A percentile compares a stretch with the other conserved stretches of the same genome.
phyloP scores from a whole-genome alignment of 2,797 vertebrate species.

The Sebastes miniatus region DNA sequence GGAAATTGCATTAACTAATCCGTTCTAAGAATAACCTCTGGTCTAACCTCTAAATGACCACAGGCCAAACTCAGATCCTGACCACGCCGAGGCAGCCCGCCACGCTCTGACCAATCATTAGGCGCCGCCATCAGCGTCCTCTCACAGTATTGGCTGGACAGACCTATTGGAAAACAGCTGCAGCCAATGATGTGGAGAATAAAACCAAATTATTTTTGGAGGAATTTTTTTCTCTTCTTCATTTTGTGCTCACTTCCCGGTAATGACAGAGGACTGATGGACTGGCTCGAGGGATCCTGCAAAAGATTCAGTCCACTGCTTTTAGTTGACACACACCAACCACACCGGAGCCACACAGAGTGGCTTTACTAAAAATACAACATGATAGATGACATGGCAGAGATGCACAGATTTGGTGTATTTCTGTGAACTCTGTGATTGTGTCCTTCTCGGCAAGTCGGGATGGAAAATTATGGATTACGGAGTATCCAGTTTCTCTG shows the following conservation, averaged over 20 bases:
- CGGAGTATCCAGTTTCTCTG: conserved; percentile 11
- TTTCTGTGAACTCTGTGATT: conserved; percentile 54
- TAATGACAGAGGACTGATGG: conserved; percentile 73
- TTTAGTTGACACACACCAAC: conserved; percentile 58
- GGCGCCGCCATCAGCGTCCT: conserved; percentile 21
- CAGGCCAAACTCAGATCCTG: conserved; percentile 52
- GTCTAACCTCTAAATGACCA: conserved; percentile 66
- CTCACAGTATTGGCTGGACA: conserved; percentile 43
- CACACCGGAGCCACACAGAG: conserved; percentile 55
- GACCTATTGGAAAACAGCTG: conserved; percentile 53
- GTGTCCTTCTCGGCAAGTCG: conserved; percentile 7
- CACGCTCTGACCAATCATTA: conserved; percentile 63
- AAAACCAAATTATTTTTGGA: conserved; percentile 68
- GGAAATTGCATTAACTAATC: conserved; percentile 65
- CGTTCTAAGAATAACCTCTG: conserved; percentile 69
- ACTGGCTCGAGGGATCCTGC: conserved; percentile 52
- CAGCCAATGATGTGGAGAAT: conserved; percentile 58
- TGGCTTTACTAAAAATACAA: conserved; percentile 62
- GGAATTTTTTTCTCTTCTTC: conserved; percentile 36
- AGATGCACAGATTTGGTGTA: conserved; percentile 35
- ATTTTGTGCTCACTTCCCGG: conserved; percentile 42
- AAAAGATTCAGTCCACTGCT: conserved; percentile 54
- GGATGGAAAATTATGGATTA: conserved; percentile 43
- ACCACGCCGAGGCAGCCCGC: conserved; percentile 52
- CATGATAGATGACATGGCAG: conserved; percentile 50